Conservation (phyloP, 30 jellyfish, hydroid and myxozoan genomes). For the Hydra vulgaris region DNA sequence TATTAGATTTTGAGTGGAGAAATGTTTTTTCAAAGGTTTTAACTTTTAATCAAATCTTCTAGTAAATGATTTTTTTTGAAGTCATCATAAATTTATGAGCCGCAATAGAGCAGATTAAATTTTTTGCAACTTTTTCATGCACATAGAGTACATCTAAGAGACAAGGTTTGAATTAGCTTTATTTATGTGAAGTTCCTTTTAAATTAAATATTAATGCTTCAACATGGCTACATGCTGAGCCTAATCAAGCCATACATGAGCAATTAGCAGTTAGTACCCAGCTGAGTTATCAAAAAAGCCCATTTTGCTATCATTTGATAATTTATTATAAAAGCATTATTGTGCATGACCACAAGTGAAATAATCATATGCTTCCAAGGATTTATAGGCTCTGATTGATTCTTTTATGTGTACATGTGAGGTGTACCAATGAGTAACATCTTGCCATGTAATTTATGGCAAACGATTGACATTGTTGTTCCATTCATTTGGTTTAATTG, state of each 20-base stretch:
- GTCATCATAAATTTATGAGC: neutral
- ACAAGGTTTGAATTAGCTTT: neutral
- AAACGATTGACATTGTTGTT: neutral
- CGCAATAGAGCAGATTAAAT: neutral
- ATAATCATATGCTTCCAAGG: conserved; percentile 40
- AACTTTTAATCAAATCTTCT: neutral
- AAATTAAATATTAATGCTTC: neutral
- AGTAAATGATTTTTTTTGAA: neutral
- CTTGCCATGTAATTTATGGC: conserved; percentile 19
- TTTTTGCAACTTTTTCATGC: neutral
- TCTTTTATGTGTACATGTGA: conserved; percentile 37
- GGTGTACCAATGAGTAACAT: conserved; percentile 44
- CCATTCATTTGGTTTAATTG: neutral
- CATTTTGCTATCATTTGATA: conserved; percentile 12
- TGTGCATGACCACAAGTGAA: conserved; percentile 30
- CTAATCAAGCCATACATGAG: conserved; percentile 1
- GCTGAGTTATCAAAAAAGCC: neutral
- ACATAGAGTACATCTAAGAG: neutral
- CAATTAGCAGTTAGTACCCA: conserved; percentile 3
- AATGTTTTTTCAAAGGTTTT: neutral
- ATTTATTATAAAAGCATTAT: conserved; percentile 3
- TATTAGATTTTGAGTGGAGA: neutral
- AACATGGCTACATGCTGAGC: neutral
- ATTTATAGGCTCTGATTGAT: conserved; percentile 40
- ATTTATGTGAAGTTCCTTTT: neutral